phyloP scores from a whole-genome alignment of 2,113 vertebrate genomes.

The Thinocorus orbignyianus region DNA sequence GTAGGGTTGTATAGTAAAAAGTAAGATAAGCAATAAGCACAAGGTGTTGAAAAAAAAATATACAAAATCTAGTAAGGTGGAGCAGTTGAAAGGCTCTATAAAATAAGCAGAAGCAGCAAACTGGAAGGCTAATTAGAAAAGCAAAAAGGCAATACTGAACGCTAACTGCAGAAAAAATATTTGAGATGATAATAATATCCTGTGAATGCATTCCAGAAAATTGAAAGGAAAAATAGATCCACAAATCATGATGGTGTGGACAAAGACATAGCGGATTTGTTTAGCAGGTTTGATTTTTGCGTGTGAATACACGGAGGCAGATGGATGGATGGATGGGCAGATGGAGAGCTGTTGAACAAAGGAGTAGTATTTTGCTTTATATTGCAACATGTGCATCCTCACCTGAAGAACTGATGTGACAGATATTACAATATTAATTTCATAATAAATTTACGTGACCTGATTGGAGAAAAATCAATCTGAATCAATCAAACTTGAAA shows the following conservation, averaged over 20 bases:
- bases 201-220: not conserved
- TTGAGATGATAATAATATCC: not conserved
- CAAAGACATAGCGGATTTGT: not conserved
- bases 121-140: conserved; percentile 44
- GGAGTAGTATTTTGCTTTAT: not conserved
- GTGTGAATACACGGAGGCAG: conserved; percentile 7
- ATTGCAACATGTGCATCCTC: not conserved
- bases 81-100: not conserved
- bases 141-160: not conserved
- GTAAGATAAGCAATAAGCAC: conserved; percentile 59
- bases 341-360: conserved; percentile 33
- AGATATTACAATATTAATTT: not conserved
- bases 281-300: not conserved
- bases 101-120: conserved; percentile 16
- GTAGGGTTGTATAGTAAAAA: conserved; percentile 46
- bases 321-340: conserved; percentile 17
- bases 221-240: conserved; percentile 1
- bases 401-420: not conserved
- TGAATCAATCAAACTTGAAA: not conserved
- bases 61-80: conserved; percentile 34
- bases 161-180: not conserved
- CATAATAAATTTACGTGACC: not conserved
- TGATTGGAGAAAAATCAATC: not conserved
- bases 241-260: not conserved
- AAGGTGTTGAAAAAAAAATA: conserved; percentile 45